Base-by-base conservation (phyloP, 2,113 vertebrate genomes). In the Terrapene triunguis region DNA sequence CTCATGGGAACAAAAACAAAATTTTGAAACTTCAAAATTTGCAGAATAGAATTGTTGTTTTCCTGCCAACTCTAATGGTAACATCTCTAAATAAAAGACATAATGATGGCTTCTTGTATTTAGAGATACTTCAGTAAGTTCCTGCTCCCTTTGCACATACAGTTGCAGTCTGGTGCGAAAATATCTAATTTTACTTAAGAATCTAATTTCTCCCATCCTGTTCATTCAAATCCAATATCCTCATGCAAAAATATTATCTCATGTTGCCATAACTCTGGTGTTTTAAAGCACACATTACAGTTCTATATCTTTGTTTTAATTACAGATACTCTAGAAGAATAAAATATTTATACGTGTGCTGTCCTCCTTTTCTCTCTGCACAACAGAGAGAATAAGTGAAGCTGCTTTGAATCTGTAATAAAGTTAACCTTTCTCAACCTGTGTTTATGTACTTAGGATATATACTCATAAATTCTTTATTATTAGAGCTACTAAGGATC, bases 331-430 rank as follows among this genome's bases (percentile, higher is more conserved):
- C 2, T 0, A 1, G 55, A 92, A 74, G 25, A 89, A 95, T 94
- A 51, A 91, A 97, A 86, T 91, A 87, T 94, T 94, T 88, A 94
- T 84, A 51, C 8, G n/a, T 78, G 29, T 12, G 11, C 54, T 88
- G 38, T 4, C 38, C 6, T 84, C 82, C 47, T 91, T 92, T 84
- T 21, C 24, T 65, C 53, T 95, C 54, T 93, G 86, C 13, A 84
- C 44, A 72, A 48, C n/a, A 82, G 2, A 82, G 35, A 42, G 35
- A 93, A 29, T 32, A 54, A 2, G 3, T 5, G 38, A 57, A 84
- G 24, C 29, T 84, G 79, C 87, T 84, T 53, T 76, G 42, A 86
- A 35, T 65, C 27, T 88, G 32, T 35, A 57, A 44, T 9, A 82
- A 79, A 14, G 44, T 27, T 59, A 92, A 83, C 0, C 17, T 74